phyloP scores from a whole-genome alignment of 2,888 invertebrate species.

The Ornithoptera priamus region DNA sequence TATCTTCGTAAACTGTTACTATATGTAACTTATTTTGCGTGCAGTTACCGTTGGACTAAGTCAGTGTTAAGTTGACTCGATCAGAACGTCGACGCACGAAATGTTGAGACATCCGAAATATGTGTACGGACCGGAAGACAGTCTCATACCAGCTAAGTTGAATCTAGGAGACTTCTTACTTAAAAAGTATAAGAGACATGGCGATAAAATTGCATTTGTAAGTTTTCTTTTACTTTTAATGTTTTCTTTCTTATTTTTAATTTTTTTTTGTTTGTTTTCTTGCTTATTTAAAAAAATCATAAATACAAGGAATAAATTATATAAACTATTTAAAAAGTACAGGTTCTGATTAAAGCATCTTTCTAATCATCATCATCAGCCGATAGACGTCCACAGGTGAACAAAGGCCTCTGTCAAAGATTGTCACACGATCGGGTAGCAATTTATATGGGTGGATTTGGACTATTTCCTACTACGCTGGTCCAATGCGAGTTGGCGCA shows the following conservation, averaged over 20 bases:
- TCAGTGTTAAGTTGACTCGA: not conserved
- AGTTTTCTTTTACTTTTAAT: not conserved
- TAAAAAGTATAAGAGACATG: slow-evolving; percentile 7
- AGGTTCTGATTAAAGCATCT: not conserved
- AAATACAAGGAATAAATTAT: not conserved
- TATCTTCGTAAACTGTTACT: too few relatives aligned
- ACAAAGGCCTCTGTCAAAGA: not conserved
- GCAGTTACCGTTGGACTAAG: too few relatives aligned
- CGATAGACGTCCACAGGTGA: not conserved
- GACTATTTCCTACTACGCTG: too few relatives aligned
- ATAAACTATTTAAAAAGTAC: not conserved
- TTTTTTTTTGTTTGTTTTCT: too few relatives aligned
- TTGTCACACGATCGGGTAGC: not conserved
- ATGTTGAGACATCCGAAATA: slow-evolving; percentile 16
- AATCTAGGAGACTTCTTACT: slow-evolving; percentile 22
- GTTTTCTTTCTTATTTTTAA: too few relatives aligned
- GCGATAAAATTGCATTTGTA: slow-evolving; percentile 21
- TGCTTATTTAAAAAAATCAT: not conserved
- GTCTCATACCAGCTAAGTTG: slow-evolving; percentile 15
- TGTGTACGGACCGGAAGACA: slow-evolving; percentile 5
- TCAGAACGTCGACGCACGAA: not conserved
- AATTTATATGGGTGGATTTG: not conserved
- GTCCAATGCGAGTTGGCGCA: too few relatives aligned
- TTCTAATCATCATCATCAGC: not conserved
- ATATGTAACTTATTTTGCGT: too few relatives aligned